Percentiles rank a stretch among this genome's conserved stretches.
These are phyloP conservation scores for Potorous gilbertii DNA, from an alignment of 2,797 vertebrate species.

Conservation along the genomic window DNA sequence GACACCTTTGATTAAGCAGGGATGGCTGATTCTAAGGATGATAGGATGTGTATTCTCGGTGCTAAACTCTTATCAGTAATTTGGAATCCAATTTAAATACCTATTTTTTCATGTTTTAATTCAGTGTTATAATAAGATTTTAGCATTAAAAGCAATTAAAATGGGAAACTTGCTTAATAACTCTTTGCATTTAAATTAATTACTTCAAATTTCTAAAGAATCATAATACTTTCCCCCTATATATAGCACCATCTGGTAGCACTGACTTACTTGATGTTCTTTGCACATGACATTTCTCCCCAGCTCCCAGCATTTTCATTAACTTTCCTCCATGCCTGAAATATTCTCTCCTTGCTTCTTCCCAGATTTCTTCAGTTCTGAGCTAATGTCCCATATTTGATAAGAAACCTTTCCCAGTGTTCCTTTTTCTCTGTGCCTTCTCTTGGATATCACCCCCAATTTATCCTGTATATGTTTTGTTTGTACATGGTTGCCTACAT, in stretches of 20 bases:
- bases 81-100: neutral
- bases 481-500: neutral
- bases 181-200: neutral
- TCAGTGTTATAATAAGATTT: neutral
- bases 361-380: neutral
- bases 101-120: neutral
- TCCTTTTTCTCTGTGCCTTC: neutral
- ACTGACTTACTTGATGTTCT: neutral
- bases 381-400: neutral
- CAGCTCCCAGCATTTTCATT: neutral
- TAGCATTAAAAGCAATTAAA: neutral
- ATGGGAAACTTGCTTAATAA: neutral
- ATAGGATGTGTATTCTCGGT: neutral
- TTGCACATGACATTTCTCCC: neutral
- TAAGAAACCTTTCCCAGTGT: neutral
- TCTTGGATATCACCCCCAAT: neutral
- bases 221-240: neutral
- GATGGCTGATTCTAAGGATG: neutral
- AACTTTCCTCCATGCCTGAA: neutral
- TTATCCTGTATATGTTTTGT: neutral
- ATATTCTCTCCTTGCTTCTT: neutral
- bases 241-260: neutral
- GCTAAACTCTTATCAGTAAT: neutral
- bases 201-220: neutral
- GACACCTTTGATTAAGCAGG: neutral